Conservation (phyloP, 2,797 vertebrate species). For the Sebastes taczanowskii region DNA sequence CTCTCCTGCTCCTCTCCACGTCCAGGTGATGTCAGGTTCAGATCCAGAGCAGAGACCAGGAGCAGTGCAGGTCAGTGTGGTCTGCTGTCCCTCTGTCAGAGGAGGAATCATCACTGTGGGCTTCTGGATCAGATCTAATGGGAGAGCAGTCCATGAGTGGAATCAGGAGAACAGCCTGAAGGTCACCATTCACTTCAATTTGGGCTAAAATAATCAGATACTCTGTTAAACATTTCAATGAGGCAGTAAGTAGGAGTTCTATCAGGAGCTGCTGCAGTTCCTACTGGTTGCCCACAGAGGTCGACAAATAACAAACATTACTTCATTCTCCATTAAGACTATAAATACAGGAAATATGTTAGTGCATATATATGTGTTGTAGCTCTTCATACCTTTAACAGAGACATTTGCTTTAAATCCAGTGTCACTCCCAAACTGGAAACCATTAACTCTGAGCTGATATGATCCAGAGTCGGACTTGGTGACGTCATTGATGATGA, state of each 20-base stretch:
- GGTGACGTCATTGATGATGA: slow-evolving; percentile 49
- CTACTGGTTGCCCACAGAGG: neutral
- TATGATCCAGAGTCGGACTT: slow-evolving; percentile 56
- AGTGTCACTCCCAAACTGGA: rapidly evolving
- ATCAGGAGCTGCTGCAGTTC: neutral
- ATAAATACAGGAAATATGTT: neutral
- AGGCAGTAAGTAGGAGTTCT: no score
- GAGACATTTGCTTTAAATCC: slow-evolving; percentile 3
- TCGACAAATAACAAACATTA: neutral
- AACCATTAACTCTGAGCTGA: slow-evolving; percentile 25
- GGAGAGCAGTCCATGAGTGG: neutral
- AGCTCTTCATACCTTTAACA: slow-evolving; percentile 41
- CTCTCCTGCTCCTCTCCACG: no score
- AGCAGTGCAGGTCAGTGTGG: no score
- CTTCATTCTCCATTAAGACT: neutral
- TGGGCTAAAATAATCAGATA: neutral
- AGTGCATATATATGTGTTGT: neutral
- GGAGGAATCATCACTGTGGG: slow-evolving; percentile 23
- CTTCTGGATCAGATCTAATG: slow-evolving; percentile 40
- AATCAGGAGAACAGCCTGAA: neutral
- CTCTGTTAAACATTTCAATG: neutral
- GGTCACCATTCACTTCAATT: neutral
- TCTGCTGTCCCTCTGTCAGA: no score
- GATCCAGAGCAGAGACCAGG: no score
- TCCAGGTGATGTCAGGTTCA: no score